phyloP scores from a whole-genome alignment of 2,888 invertebrate species.

The Euzophera pinguis region DNA sequence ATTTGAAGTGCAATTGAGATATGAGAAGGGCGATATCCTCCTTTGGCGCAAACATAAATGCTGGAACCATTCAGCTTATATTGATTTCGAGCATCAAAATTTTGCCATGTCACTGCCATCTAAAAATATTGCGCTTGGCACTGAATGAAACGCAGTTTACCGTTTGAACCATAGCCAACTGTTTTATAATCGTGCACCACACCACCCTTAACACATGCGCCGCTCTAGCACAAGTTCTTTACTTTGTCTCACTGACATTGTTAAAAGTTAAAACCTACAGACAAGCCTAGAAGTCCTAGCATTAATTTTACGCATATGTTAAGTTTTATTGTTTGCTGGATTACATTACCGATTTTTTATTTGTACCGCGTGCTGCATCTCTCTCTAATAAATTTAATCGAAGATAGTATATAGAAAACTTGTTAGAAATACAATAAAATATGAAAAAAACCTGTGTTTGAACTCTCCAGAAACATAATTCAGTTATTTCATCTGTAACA shows the following conservation, averaged over 20 bases:
- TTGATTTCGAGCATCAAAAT: slow-evolving; percentile 44
- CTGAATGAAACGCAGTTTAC: slow-evolving; percentile 61
- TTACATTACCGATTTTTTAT: too few species aligned
- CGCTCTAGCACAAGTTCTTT: slow-evolving; percentile 13
- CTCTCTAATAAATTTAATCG: too few species aligned
- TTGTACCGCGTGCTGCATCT: too few species aligned
- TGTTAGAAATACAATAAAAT: too few species aligned
- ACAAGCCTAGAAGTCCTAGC: too few species aligned
- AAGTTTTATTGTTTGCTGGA: too few species aligned
- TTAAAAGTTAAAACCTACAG: not conserved
- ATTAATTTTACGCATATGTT: too few species aligned
- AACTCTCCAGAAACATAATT: too few species aligned
- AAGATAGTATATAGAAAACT: too few species aligned
- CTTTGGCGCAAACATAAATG: not conserved
- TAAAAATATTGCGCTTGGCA: slow-evolving; percentile 75
- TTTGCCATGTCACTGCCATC: slow-evolving; percentile 51
- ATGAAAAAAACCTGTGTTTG: too few species aligned
- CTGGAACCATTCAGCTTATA: slow-evolving; percentile 36
- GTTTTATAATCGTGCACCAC: slow-evolving; percentile 20
- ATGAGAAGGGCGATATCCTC: too few species aligned
- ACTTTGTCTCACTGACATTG: not conserved
- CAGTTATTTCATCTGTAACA: not conserved
- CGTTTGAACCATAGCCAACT: slow-evolving; percentile 66
- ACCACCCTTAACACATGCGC: slow-evolving; percentile 16
- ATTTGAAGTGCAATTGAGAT: too few species aligned